phyloP scores from a whole-genome alignment of 2,888 invertebrate genomes.

The Ceriagrion tenellum region DNA sequence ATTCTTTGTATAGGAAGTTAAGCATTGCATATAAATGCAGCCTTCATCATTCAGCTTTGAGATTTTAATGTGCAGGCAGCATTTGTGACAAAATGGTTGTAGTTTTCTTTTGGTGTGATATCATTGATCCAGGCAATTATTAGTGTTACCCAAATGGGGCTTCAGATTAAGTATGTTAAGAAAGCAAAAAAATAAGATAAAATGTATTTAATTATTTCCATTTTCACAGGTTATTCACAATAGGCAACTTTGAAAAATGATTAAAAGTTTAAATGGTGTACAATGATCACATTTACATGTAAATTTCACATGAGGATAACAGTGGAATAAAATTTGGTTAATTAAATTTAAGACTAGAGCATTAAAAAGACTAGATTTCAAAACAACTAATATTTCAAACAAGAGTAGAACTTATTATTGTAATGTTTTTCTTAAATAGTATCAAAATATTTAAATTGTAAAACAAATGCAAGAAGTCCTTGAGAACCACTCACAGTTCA shows the following conservation, averaged over 20 bases:
- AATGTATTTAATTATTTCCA: constrained; percentile 55
- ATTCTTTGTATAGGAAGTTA: too few relatives aligned
- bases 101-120: too few relatives aligned
- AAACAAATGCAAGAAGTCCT: neutral
- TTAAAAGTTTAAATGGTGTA: neutral
- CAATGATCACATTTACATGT: neutral
- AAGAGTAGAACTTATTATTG: neutral
- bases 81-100: too few relatives aligned
- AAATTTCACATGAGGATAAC: constrained; percentile 10
- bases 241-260: constrained; percentile 41
- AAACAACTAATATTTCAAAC: neutral
- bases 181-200: constrained; percentile 34
- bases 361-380: neutral
- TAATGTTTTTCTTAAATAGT: neutral
- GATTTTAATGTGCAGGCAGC: too few relatives aligned
- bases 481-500: neutral
- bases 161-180: neutral
- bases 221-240: constrained; percentile 47
- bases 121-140: too few relatives aligned
- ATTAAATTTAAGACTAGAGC: constrained; percentile 17
- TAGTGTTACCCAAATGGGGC: too few relatives aligned
- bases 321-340: constrained; percentile 1
- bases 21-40: too few relatives aligned
- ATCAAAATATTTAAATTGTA: neutral
- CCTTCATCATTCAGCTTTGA: too few relatives aligned